Evolutionary conservation across 2,797 vertebrate species (phyloP), one percentile per base, ranked within the genome.

Genomic region (Caiman crocodilus): DNA sequence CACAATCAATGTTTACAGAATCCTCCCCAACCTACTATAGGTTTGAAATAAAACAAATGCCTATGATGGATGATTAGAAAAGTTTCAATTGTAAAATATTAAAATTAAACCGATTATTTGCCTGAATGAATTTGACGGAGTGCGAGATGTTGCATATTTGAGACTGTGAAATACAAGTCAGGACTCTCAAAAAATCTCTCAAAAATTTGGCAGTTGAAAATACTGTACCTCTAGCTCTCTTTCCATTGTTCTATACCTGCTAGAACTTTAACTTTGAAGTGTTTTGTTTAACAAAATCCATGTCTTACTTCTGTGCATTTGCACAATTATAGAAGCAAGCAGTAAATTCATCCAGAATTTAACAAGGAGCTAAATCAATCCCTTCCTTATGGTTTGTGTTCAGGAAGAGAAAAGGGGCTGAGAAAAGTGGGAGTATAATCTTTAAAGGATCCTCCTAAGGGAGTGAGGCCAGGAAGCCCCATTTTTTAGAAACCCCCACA

Each of bases 21-120:
- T 93, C 61, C 88, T 96, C 95, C 95, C 94, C 0, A 89, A 60
- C 76, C 92, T 95, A 32, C 21, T 69, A 18, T 80, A 93, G 57
- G 18, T 32, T 82, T 50, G 78, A 89, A 79, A 11, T 69, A 69
- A 65, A 95, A 85, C 93, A 94, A 96, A 94, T 87, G 91, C 82
- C 85, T 91, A 88, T 20, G 82, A 42, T 94, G 21, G 32, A 32
- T 96, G 91, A 94, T 97, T 96, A 96, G 95, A 96, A 97, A 96
- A 97, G 95, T 95, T 96, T 92, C 96, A 95, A 91, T 96, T 97
- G 96, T 89, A 82, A 94, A 94, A 85, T 93, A 92, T 86, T 93
- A 91, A 96, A 90, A 85, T 94, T 96, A 92, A 83, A 93, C 30
- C 84, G 74, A 73, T 69, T 90, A 90, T 92, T 96, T 95, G 87